phyloP scores from a whole-genome alignment of 2,888 invertebrate genomes.

The Tachystola acroxantha region DNA sequence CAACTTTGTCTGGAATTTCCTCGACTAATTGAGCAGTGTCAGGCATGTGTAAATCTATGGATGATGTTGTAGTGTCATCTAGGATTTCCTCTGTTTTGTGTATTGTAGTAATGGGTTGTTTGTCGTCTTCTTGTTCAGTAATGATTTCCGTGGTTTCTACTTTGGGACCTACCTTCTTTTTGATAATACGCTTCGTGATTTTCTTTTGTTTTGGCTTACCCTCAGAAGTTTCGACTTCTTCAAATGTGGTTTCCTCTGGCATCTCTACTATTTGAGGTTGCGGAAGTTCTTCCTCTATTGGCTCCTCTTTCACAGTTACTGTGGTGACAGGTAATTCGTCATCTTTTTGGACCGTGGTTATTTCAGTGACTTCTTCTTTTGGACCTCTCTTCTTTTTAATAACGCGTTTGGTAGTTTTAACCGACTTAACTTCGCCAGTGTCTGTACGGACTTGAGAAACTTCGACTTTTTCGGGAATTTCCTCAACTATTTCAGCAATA shows the following conservation, averaged over 20 bases:
- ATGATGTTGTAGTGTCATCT: constrained; percentile 3
- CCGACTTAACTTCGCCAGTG: constrained; percentile 12
- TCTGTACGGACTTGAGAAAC: constrained; percentile 21
- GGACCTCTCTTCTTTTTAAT: constrained; percentile 21
- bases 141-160: constrained; percentile 48
- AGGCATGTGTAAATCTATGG: constrained; percentile 14
- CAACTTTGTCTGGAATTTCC: constrained; percentile 25
- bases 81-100: constrained; percentile 45
- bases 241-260: constrained; percentile 35
- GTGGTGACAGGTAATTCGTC: constrained; percentile 22
- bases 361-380: constrained; percentile 18
- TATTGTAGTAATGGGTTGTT: constrained; percentile 24
- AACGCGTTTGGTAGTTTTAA: constrained; percentile 21
- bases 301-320: constrained; percentile 35
- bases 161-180: constrained; percentile 36
- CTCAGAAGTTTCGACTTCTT: constrained; percentile 24
- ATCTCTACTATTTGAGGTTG: constrained; percentile 26
- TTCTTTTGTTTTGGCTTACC: constrained; percentile 21
- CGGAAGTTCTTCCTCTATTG: constrained; percentile 36
- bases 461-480: constrained; percentile 30
- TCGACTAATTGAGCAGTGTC: constrained; percentile 27
- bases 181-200: constrained; percentile 31
- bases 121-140: constrained; percentile 10
- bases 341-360: constrained; percentile 15
- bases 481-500: constrained; percentile 16